Conservation (phyloP, 1,140 invertebrate genomes). For the Heliconius nattereri region DNA sequence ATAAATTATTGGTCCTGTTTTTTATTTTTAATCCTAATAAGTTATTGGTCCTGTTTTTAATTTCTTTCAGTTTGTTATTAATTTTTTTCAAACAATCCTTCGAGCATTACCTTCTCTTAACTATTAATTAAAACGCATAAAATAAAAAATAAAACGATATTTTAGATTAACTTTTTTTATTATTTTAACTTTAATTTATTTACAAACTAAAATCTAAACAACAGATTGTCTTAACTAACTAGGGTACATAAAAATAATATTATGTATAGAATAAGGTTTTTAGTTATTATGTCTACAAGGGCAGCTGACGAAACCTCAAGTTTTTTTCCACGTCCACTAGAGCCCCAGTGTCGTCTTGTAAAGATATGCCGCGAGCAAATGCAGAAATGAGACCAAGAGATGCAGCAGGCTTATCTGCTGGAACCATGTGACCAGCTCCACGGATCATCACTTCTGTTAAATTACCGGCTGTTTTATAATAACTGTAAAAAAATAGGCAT, state of each 20-base stretch:
- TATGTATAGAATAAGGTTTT: conserved; percentile 9
- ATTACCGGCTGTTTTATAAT: conserved; percentile 82
- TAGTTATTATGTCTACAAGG: conserved; percentile 29
- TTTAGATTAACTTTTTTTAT: not conserved
- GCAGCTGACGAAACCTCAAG: conserved; percentile 48
- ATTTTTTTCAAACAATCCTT: too few relatives aligned
- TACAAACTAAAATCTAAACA: conserved; percentile 22
- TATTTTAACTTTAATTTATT: conserved; percentile 22
- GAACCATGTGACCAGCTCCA: conserved; percentile 86
- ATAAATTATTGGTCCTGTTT: too few relatives aligned
- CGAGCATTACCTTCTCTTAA: too few relatives aligned
- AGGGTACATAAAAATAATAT: conserved; percentile 23
- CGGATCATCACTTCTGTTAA: conserved; percentile 85
- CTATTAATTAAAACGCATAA: not conserved
- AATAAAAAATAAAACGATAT: not conserved
- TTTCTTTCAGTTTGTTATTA: too few relatives aligned
- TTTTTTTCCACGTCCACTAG: conserved; percentile 63
- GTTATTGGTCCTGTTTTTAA: too few relatives aligned
- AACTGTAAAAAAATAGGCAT: conserved; percentile 71
- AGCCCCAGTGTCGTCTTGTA: conserved; percentile 60
- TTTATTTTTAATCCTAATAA: too few relatives aligned
- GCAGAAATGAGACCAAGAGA: conserved; percentile 71
- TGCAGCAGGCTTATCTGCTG: conserved; percentile 83
- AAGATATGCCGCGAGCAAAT: conserved; percentile 60
- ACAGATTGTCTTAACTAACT: conserved; percentile 16